phyloP scores from a whole-genome alignment of 2,113 vertebrate species.

The Burhinus oedicnemus region DNA sequence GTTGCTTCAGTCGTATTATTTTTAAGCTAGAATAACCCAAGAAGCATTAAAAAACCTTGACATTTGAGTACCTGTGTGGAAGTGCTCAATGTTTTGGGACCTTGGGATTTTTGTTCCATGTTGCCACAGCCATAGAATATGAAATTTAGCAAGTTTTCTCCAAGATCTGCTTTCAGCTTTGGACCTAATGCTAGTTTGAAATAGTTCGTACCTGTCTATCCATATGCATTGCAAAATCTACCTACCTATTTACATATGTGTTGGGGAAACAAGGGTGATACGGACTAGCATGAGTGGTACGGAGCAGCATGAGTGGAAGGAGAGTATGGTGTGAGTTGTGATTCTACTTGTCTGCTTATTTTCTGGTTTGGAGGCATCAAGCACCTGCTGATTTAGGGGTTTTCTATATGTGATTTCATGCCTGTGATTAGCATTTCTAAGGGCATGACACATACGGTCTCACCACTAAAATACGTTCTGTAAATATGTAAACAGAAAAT shows the following conservation, averaged over 20 bases:
- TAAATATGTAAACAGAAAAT: constrained; percentile 43
- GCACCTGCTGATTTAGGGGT: constrained; percentile 55
- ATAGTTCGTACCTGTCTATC: neutral
- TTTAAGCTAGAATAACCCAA: neutral
- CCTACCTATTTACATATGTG: neutral
- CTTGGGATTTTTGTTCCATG: neutral
- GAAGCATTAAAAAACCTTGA: neutral
- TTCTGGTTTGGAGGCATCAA: constrained; percentile 25
- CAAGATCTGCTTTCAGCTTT: neutral
- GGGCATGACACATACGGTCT: constrained; percentile 35
- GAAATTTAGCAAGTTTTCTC: neutral
- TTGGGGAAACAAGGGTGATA: constrained; percentile 17
- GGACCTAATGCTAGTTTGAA: neutral
- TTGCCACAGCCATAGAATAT: neutral
- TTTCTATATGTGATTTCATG: constrained; percentile 51
- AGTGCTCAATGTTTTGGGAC: neutral
- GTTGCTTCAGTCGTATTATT: neutral
- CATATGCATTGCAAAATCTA: neutral
- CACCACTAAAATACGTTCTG: constrained; percentile 9
- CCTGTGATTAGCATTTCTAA: constrained; percentile 64
- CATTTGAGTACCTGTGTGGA: neutral
- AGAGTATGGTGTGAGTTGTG: constrained; percentile 33
- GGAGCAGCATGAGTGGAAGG: constrained; percentile 36
- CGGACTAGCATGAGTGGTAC: neutral
- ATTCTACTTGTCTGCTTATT: constrained; percentile 43